Evolutionary conservation across 2,888 invertebrate species (phyloP).

Genomic region (Cryptus viduatorius): DNA sequence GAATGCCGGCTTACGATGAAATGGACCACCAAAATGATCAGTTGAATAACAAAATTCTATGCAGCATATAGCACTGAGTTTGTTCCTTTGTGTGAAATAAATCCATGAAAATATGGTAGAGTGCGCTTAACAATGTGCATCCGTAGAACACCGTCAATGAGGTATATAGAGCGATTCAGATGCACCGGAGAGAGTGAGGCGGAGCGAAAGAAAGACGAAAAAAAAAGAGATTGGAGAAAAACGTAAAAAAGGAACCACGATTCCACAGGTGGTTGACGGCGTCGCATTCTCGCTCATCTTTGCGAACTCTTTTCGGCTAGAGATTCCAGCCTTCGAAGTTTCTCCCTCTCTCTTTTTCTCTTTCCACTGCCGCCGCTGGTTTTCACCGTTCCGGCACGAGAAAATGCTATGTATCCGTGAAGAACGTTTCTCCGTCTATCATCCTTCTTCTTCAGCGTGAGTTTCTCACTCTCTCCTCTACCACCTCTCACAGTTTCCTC

Average conservation of each 20-base stretch:
- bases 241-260: constrained; percentile 38
- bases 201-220: constrained; percentile 17
- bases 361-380: constrained; percentile 46
- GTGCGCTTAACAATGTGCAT: constrained; percentile 3
- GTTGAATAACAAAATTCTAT: not conserved
- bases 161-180: constrained; percentile 1
- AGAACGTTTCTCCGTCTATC: constrained; percentile 40
- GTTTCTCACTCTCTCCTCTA: constrained; percentile 25
- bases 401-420: constrained; percentile 52
- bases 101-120: not conserved
- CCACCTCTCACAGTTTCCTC: constrained; percentile 46
- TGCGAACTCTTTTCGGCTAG: constrained; percentile 55
- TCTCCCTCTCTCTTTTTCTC: constrained; percentile 48
- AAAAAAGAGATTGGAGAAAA: constrained; percentile 20
- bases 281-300: constrained; percentile 60
- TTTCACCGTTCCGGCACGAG: constrained; percentile 52
- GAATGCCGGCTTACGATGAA: not conserved
- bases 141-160: constrained; percentile 11
- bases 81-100: constrained; percentile 2
- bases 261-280: constrained; percentile 70
- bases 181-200: constrained; percentile 15
- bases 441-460: constrained; percentile 52
- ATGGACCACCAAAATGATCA: not conserved
- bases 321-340: constrained; percentile 45
- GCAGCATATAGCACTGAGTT: not conserved